Evolutionary conservation across 2,797 vertebrate genomes (phyloP).

Genomic region (Lates japonicus): DNA sequence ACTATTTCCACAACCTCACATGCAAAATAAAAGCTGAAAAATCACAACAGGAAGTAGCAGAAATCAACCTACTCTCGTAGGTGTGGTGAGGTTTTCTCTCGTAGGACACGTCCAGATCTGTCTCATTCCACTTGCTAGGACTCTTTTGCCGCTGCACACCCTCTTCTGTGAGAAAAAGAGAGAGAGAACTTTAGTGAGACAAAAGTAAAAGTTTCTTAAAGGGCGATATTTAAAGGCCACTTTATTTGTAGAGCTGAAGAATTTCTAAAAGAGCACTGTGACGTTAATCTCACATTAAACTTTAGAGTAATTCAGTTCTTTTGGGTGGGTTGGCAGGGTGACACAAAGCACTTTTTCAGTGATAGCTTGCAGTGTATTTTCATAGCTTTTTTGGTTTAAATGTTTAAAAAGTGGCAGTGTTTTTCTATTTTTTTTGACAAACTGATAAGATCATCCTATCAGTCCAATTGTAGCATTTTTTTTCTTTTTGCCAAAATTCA

Average conservation of each 20-base stretch:
- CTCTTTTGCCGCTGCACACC: constrained; percentile 80
- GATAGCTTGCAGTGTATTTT: background rate
- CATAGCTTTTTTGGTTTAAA: background rate
- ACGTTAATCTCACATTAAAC: background rate
- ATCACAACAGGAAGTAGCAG: background rate
- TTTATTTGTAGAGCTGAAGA: background rate
- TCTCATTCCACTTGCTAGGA: constrained; percentile 91
- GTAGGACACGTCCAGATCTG: constrained; percentile 90
- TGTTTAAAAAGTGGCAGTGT: background rate
- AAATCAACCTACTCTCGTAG: constrained; percentile 88
- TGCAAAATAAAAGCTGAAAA: background rate
- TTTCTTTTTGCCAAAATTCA: background rate
- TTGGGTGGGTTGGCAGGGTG: background rate
- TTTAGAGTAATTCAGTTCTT: background rate
- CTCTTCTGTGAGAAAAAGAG: constrained; percentile 83
- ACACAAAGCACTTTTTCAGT: background rate
- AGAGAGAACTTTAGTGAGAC: background rate
- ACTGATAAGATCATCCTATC: background rate
- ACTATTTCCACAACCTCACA: background rate
- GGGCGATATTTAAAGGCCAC: background rate
- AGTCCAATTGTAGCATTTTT: background rate
- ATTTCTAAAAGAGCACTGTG: background rate
- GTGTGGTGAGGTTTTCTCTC: constrained; percentile 89
- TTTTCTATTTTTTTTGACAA: background rate
- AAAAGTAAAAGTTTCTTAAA: background rate